These are phyloP conservation scores for Riptortus pedestris DNA, from an alignment of 1,140 invertebrate genomes.

Conservation along the genomic window DNA sequence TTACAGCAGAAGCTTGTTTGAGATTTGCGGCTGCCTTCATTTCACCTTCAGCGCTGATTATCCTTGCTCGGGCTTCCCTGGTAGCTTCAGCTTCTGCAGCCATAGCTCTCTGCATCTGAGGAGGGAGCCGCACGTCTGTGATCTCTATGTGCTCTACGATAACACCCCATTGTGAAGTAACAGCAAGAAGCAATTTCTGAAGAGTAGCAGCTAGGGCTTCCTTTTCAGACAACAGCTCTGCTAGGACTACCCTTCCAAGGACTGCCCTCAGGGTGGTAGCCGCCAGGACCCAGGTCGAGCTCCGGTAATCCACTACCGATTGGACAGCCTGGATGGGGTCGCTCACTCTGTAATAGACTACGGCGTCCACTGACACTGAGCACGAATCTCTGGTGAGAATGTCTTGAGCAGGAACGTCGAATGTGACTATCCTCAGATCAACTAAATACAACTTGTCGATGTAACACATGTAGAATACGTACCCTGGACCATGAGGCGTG, in stretches of 20 bases:
- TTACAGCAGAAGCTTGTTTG: conserved; percentile 81
- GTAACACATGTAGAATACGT: background rate
- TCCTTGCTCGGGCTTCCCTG: conserved; percentile 61
- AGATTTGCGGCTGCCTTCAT: conserved; percentile 77
- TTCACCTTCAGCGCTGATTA: conserved; percentile 70
- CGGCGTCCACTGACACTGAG: background rate
- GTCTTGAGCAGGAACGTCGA: conserved; percentile 73
- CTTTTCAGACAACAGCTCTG: background rate
- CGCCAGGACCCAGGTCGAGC: background rate
- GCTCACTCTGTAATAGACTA: background rate
- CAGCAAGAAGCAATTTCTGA: background rate
- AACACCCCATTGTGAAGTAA: background rate
- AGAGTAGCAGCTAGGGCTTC: background rate
- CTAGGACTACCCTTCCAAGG: background rate
- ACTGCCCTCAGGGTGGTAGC: background rate
- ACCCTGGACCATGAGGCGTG: background rate
- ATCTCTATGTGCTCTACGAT: background rate
- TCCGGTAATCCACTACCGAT: background rate
- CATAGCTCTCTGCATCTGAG: conserved; percentile 74
- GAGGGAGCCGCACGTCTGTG: conserved; percentile 77
- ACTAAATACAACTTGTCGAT: conserved; percentile 37
- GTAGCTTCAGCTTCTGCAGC: conserved; percentile 78
- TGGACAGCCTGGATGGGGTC: background rate
- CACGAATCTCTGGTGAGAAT: background rate
- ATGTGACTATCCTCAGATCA: conserved; percentile 71